Base-by-base conservation (phyloP, 2,797 vertebrate genomes). In the Carcharodon carcharias region DNA sequence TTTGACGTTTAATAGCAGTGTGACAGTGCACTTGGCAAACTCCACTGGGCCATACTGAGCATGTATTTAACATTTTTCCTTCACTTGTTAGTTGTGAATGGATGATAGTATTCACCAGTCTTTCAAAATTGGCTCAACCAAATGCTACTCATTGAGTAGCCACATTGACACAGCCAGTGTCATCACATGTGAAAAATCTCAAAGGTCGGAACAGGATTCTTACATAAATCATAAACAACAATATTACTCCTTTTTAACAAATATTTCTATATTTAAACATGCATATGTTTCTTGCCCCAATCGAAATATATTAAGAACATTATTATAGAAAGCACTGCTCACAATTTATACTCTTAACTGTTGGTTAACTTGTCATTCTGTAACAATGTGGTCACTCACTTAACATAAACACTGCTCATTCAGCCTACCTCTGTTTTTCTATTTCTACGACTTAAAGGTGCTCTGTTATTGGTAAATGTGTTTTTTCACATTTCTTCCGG, bases 291-390 rank as follows among this genome's bases (percentile, higher is more conserved):
- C 6, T 88, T 73, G 28, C 28, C 6, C 54, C 94, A 73, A 1
- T 5, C 95, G 45, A 95, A 95, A 54, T 56, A 58, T 63, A 45
- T 56, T n/a, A 73, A 23, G 21, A 50, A 73, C 94, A 73, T 56
- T 56, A 45, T 45, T 16, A 45, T 16, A n/a, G 28, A n/a, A 50
- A 23, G 2, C 21, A 28, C 0, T 56, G 28, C 4, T 35, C 45
- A 35, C 26, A 95, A 9, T 73, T 73, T 96, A 96, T 96, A 67
- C 96, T 96, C 94, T 91, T 96, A 89, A 88, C 91, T 96, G 96
- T 96, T 82, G 96, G 96, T 88, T n/a, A 91, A 50, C 85, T 96
- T 96, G 28, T 82, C 96, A 96, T 96, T 96, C 96, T 96, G 63
- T 96, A 91, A 87, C 77, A 96, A 92, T 63, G 31, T 85, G 61